Evolutionary conservation across 2,888 invertebrate genomes (phyloP).

Genomic region (Melipona beecheii): DNA sequence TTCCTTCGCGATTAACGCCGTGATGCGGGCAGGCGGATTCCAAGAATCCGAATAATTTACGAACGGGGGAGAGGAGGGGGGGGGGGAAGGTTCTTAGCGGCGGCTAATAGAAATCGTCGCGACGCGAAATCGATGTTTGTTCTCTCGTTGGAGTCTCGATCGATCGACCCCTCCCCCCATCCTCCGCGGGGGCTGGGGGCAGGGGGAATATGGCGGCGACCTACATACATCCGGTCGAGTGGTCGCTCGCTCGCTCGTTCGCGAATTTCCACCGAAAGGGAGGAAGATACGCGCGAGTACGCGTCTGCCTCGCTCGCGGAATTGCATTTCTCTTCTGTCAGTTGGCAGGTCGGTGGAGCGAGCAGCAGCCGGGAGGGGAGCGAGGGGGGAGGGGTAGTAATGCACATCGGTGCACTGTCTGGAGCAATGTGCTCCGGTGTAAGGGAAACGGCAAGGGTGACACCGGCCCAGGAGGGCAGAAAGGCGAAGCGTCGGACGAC

Average conservation of each 20-base stretch:
- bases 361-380: constrained; percentile 13
- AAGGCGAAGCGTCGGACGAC: constrained; percentile 60
- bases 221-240: neutral
- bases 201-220: no score
- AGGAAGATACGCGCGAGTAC: neutral
- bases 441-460: constrained; percentile 42
- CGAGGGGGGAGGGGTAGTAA: neutral
- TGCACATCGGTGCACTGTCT: constrained; percentile 32
- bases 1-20: neutral
- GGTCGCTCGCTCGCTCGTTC: neutral
- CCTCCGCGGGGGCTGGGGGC: no score
- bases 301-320: constrained; percentile 23
- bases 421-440: constrained; percentile 24
- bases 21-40: neutral
- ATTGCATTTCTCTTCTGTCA: constrained; percentile 54
- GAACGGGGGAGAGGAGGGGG: no score
- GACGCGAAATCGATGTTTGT: neutral
- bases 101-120: neutral
- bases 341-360: constrained; percentile 23
- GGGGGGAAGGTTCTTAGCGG: no score
- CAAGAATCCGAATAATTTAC: neutral
- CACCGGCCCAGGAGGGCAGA: constrained; percentile 29
- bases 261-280: constrained; percentile 12
- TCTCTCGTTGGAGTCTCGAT: no score
- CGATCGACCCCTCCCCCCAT: no score